A percentile compares a stretch with the other conserved stretches of the same genome.
Evolutionary conservation across 2,797 vertebrate species (phyloP).

Genomic region (Helicolenus hilgendorfi): DNA sequence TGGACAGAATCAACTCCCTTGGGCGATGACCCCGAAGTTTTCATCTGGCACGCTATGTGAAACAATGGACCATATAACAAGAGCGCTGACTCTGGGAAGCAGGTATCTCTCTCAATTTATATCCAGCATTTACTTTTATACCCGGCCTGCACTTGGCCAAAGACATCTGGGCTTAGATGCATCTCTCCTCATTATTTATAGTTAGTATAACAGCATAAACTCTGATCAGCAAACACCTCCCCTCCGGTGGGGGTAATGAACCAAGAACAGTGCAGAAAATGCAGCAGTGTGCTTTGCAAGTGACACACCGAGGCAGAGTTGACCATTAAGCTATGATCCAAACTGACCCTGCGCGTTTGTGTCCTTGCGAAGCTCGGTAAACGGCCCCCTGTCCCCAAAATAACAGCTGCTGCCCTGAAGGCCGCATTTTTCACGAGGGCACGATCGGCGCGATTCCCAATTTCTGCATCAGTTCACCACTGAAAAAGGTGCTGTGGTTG

Average conservation of each 20-base stretch:
- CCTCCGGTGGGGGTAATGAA: constrained; percentile 72
- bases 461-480: constrained; percentile 79
- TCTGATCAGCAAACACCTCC: constrained; percentile 74
- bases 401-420: constrained; percentile 83
- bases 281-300: constrained; percentile 48
- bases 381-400: constrained; percentile 11
- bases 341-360: constrained; percentile 46
- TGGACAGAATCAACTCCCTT: constrained; percentile 52
- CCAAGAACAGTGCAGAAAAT: constrained; percentile 49
- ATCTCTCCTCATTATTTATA: constrained; percentile 77
- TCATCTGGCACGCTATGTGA: constrained; percentile 51
- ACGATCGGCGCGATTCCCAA: constrained; percentile 62
- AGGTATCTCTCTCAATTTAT: constrained; percentile 54
- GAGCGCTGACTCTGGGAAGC: constrained; percentile 48
- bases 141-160: constrained; percentile 50
- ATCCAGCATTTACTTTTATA: constrained; percentile 51
- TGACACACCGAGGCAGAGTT: constrained; percentile 68
- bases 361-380: constrained; percentile 71
- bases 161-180: constrained; percentile 54
- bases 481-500: constrained; percentile 79
- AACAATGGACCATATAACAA: constrained; percentile 65
- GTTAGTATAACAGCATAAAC: constrained; percentile 61
- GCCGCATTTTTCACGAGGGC: constrained; percentile 79
- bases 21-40: constrained; percentile 65
- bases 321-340: constrained; percentile 79